phyloP scores from a whole-genome alignment of 2,888 invertebrate species.

The Lasius fuliginosus region DNA sequence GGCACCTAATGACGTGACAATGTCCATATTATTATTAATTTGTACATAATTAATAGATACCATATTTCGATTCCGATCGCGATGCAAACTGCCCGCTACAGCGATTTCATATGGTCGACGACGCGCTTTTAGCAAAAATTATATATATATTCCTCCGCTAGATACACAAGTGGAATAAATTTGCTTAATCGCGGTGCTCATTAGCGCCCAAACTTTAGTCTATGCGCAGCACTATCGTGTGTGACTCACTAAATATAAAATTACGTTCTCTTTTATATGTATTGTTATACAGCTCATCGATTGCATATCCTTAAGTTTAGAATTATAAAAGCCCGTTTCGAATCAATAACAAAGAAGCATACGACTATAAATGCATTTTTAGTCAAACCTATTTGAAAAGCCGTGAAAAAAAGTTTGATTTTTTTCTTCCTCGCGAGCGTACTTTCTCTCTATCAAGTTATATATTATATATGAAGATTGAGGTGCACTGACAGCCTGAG shows the following conservation, averaged over 20 bases:
- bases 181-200: constrained; percentile 54
- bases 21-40: constrained; percentile 55
- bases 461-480: constrained; percentile 3
- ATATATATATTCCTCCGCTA: constrained; percentile 19
- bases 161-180: constrained; percentile 56
- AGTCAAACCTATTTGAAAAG: not conserved
- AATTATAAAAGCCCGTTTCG: constrained; percentile 17
- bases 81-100: constrained; percentile 20
- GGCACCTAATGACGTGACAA: constrained; percentile 54
- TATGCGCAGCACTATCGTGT: constrained; percentile 26
- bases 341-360: constrained; percentile 1
- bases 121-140: constrained; percentile 38
- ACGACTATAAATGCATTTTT: not conserved
- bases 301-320: constrained; percentile 13
- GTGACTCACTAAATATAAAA: constrained; percentile 13
- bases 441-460: not conserved
- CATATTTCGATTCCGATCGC: constrained; percentile 45
- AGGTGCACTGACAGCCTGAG: not conserved
- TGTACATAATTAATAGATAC: constrained; percentile 50
- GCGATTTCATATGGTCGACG: constrained; percentile 37
- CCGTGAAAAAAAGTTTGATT: not conserved
- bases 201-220: constrained; percentile 53
- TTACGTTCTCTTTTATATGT: constrained; percentile 37
- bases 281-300: constrained; percentile 31
- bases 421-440: not conserved